Evolutionary conservation across 2,113 vertebrate genomes (phyloP), one percentile per base, ranked within the genome.

Genomic region (Notiomystis cincta): DNA sequence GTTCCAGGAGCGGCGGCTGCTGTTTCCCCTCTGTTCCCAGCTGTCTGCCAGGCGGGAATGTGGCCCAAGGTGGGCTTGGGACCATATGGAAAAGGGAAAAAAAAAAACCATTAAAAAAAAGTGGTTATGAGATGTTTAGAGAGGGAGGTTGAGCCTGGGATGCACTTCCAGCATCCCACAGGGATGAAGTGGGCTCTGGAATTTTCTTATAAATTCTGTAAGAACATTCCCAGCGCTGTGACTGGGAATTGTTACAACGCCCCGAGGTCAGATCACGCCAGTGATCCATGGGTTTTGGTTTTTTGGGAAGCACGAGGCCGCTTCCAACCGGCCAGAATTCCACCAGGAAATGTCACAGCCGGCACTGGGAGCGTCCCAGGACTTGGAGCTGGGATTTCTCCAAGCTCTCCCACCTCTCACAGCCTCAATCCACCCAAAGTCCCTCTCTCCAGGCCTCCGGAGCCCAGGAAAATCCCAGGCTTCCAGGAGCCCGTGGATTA

Each of bases 1-100:
- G 91, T 30, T 18, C 91, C 95, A 75, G 96, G 79, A 96, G 95
- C 37, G 57, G 50, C n/a, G 72, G 97, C 97, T 88, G 94, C 96
- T 96, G 95, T 88, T 94, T 80, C 48, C 82, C 94, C 89, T 93
- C 81, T 97, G 97, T 97, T 97, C 98, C 98, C 98, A 98, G 98
- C 98, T 98, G 98, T 98, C 93, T 96, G 98, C 97, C 98, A 98
- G 97, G 94, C 96, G 94, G 92, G 72, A 22, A 42, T 85, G 94
- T 84, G 95, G 98, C 95, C 97, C 97, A 95, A 97, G 95, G 95
- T 95, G 92, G 38, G 51, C 95, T 96, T 87, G 84, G 92, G 82
- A 98, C 95, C 98, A 98, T 98, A 98, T 98, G 98, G 98, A 96
- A 95, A 96, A 90, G 97, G 17, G 2, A 2, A 13, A 51, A 22